Evolutionary conservation across 2,888 invertebrate species (phyloP).

Genomic region (Nephrotoma flavescens): DNA sequence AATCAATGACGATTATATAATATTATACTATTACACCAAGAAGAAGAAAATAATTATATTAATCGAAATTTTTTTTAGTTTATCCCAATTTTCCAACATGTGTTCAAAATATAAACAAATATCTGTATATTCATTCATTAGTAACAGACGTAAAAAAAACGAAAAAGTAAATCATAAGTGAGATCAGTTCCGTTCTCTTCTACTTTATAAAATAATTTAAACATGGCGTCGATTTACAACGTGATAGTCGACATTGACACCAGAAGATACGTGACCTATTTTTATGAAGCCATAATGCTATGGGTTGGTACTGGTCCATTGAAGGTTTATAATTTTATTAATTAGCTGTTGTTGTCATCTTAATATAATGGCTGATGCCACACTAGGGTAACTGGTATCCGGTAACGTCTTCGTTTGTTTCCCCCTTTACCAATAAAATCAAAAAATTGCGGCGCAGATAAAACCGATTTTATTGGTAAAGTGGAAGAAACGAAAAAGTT

Average conservation of each 20-base stretch:
- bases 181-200: background rate
- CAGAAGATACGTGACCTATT: background rate
- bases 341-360: too few species aligned
- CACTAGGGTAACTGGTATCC: too few species aligned
- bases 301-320: too few species aligned
- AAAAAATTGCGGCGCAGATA: too few species aligned
- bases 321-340: too few species aligned
- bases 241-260: background rate
- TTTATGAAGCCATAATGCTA: too few species aligned
- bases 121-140: background rate
- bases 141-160: background rate
- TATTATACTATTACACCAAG: background rate
- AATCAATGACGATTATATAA: background rate
- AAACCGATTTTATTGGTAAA: too few species aligned
- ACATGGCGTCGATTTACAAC: background rate
- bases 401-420: too few species aligned
- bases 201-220: background rate
- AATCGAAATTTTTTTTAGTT: background rate
- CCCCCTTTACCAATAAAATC: too few species aligned
- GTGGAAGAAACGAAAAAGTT: too few species aligned
- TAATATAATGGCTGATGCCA: too few species aligned
- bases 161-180: background rate
- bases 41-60: background rate
- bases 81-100: background rate
- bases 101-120: background rate